Conservation (phyloP, 2,797 vertebrate genomes). For the Galagoides demidoff region DNA sequence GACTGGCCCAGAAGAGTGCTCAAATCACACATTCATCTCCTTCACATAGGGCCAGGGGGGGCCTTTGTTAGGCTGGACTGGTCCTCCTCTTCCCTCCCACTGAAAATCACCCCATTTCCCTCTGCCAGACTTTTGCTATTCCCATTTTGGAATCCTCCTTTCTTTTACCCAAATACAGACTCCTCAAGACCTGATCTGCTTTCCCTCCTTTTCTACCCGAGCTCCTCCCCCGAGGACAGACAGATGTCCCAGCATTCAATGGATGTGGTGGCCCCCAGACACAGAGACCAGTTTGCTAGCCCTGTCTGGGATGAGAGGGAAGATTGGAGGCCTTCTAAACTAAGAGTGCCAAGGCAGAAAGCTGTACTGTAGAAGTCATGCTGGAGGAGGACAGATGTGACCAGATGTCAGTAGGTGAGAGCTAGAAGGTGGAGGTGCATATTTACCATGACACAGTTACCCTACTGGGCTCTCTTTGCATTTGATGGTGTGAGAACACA, state of each 20-base stretch:
- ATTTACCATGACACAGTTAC: background rate
- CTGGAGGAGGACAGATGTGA: background rate
- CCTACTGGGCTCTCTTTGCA: background rate
- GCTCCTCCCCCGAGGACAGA: background rate
- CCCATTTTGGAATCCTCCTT: background rate
- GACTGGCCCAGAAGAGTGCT: background rate
- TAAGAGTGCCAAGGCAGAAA: background rate
- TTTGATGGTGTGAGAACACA: background rate
- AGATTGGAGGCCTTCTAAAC: background rate
- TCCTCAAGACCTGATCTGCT: background rate
- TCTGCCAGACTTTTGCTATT: background rate
- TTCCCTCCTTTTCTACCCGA: background rate
- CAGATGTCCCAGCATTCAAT: background rate
- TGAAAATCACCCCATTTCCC: background rate
- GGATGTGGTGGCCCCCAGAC: background rate
- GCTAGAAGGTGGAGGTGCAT: background rate
- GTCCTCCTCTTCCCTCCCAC: background rate
- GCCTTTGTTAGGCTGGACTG: background rate
- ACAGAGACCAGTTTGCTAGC: background rate
- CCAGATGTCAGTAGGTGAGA: background rate
- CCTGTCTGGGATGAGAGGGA: background rate
- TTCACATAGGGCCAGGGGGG: background rate
- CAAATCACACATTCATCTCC: background rate
- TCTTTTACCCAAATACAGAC: slow-evolving; percentile 27
- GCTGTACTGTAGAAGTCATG: background rate